Conservation (phyloP, 2,888 invertebrate genomes). For the Luffia ferchaultella region DNA sequence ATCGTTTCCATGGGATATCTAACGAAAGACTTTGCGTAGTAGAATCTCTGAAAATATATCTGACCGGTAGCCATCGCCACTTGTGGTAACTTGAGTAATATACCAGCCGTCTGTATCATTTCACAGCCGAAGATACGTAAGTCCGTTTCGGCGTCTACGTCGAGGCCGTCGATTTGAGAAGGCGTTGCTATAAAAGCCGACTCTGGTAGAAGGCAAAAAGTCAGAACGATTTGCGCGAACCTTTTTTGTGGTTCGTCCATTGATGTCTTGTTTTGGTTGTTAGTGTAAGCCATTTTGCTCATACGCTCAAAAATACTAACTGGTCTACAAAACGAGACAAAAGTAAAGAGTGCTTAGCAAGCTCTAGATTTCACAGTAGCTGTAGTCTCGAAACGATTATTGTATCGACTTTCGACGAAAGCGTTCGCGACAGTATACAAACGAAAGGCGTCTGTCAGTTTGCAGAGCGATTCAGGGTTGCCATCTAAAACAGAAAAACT, state of each 20-base stretch:
- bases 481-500: too few relatives aligned
- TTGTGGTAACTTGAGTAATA: constrained; percentile 95
- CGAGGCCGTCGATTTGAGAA: constrained; percentile 91
- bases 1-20: constrained; percentile 97
- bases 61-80: constrained; percentile 99
- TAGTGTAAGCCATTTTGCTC: constrained; percentile 45
- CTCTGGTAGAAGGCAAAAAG: constrained; percentile 87
- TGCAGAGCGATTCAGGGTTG: too few relatives aligned
- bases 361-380: too few relatives aligned
- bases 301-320: too few relatives aligned
- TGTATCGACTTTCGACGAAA: too few relatives aligned
- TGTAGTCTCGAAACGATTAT: too few relatives aligned
- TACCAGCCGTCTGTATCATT: constrained; percentile 97
- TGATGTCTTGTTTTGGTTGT: constrained; percentile 34
- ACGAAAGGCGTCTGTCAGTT: too few relatives aligned
- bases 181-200: constrained; percentile 90
- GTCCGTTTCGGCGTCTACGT: constrained; percentile 90
- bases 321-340: too few relatives aligned
- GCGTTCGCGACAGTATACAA: too few relatives aligned
- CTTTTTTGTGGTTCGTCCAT: constrained; percentile 58
- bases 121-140: constrained; percentile 96
- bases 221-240: constrained; percentile 85
- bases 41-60: constrained; percentile 97
- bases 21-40: constrained; percentile 97
- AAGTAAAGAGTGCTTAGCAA: too few relatives aligned